phyloP scores from a whole-genome alignment of 2,797 vertebrate genomes.

The Lemur catta region DNA sequence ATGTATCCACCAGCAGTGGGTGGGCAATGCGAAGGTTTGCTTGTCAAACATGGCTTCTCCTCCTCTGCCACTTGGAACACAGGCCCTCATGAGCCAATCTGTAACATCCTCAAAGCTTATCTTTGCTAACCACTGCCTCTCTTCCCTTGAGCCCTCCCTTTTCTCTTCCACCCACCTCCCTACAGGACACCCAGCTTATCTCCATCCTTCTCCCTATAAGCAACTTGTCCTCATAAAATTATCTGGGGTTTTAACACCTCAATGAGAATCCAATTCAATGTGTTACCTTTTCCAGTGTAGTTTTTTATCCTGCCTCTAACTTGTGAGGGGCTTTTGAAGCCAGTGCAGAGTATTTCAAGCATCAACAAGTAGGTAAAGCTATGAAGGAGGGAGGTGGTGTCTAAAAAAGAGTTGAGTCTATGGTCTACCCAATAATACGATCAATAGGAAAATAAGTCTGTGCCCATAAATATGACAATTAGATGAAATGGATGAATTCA shows the following conservation, averaged over 20 bases:
- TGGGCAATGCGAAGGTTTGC: not conserved
- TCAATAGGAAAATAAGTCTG: not conserved
- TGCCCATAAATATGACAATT: not conserved
- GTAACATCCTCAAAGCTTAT: not conserved
- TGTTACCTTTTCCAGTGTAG: not conserved
- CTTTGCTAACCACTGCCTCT: not conserved
- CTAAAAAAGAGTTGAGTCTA: not conserved
- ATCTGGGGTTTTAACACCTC: not conserved
- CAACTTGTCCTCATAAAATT: not conserved
- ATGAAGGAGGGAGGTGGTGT: not conserved
- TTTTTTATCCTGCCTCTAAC: not conserved
- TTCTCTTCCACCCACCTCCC: not conserved
- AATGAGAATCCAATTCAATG: not conserved
- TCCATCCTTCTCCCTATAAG: not conserved
- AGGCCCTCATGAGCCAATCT: not conserved
- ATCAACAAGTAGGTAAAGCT: not conserved
- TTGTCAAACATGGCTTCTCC: not conserved
- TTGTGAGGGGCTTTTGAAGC: not conserved
- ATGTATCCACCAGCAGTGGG: not conserved
- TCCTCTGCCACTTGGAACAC: not conserved
- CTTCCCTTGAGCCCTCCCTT: not conserved
- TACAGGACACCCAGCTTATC: not conserved
- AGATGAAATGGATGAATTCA: not conserved
- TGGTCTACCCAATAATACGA: not conserved
- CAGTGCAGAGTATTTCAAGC: not conserved